Base-by-base conservation (phyloP, 2,888 invertebrate species). In the Athalia cordata region DNA sequence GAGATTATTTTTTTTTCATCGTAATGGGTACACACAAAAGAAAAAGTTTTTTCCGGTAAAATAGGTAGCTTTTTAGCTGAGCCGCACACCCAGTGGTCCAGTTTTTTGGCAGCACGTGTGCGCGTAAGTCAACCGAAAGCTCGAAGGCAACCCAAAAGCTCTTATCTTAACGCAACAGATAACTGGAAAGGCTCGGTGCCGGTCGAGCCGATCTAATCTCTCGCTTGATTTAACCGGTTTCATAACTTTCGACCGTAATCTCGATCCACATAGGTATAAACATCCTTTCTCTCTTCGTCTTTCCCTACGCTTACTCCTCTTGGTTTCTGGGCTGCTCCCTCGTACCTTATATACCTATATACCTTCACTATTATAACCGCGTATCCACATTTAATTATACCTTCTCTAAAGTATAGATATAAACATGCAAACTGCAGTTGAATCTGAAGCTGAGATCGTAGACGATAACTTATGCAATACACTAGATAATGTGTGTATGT, bases 161-260 rank as follows among this genome's bases (percentile, higher is more conserved):
- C 75, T 75, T 75, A 75, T 75, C 75, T 75, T 64, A 52, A 64
- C 75, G 75, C 75, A 75, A 75, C 64, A 62, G 61, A 75, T 64
- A 75, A 75, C 75, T 75, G 62, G 59, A 75, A 75, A 75, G 75
- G 75, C 64, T 75, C 75, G 75, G 75, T 62, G 75, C 62, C 61
- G 64, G 75, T 29, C 75, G 62, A 75, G 86, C 85, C 85, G 90
- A 90, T 90, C 84, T 89, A 89, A 90, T 90, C 90, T 87, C 82
- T 74, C 75, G 82, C 82, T 86, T 90, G 89, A 89, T 89, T 90
- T 90, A 90, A 86, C 87, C 87, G 86, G 89, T 86, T 89, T 89
- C 89, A 90, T 90, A 89, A 90, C 89, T 90, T 88, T 88, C 85
- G 83, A 83, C 85, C 84, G 87, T 90, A 90, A 90, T 90, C 89